Conservation (phyloP, 2,113 vertebrate species). For the Cisticola juncidis region DNA sequence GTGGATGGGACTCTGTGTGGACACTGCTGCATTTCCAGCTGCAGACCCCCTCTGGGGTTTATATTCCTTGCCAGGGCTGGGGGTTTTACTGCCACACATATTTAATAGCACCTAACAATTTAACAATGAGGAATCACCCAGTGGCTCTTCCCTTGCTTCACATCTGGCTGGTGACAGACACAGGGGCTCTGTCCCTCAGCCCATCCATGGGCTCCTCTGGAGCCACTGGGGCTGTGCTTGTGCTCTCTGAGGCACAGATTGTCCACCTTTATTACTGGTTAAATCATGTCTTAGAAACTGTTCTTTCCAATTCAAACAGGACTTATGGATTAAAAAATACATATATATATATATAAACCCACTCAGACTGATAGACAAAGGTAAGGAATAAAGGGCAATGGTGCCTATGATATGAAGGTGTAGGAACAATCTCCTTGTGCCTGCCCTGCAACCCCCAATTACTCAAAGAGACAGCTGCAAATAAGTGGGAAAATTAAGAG, state of each 20-base stretch:
- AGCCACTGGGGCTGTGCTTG: rapidly evolving
- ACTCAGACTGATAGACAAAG: not conserved
- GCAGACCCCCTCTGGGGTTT: not conserved
- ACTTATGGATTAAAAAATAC: not conserved
- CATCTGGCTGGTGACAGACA: not conserved
- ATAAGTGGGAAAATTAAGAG: not conserved
- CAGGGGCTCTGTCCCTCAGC: not conserved
- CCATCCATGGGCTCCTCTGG: not conserved
- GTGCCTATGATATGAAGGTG: not conserved
- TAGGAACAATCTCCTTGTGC: not conserved
- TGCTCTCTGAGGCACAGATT: not conserved
- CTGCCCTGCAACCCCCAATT: not conserved
- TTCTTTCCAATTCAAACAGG: not conserved
- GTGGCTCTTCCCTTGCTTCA: not conserved
- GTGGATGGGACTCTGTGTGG: not conserved
- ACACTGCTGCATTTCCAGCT: not conserved
- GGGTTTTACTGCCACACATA: not conserved
- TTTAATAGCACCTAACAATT: not conserved
- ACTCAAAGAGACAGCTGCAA: not conserved
- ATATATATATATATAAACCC: no score
- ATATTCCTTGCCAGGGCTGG: not conserved
- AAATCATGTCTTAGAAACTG: not conserved
- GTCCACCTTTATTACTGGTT: not conserved
- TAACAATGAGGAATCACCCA: not conserved
- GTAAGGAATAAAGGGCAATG: not conserved